These are phyloP conservation scores for Brienomyrus longianalis DNA, from an alignment of 2,113 vertebrate genomes.

Conservation along the genomic window DNA sequence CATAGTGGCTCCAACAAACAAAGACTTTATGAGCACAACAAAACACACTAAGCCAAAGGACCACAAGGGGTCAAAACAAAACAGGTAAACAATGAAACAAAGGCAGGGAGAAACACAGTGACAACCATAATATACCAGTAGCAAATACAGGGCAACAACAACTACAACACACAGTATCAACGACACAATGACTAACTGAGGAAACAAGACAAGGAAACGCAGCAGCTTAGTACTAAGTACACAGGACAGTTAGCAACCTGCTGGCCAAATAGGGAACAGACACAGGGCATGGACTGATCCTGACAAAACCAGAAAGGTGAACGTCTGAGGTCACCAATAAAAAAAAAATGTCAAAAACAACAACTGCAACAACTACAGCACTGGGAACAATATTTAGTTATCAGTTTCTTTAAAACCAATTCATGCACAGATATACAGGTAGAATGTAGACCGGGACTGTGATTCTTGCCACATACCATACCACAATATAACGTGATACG, in stretches of 20 bases:
- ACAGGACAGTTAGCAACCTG: too few relatives aligned
- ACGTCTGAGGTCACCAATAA: neutral
- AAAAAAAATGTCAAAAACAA: neutral
- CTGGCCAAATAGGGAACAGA: too few relatives aligned
- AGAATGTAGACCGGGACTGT: neutral
- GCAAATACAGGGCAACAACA: neutral
- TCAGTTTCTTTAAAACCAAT: too few relatives aligned
- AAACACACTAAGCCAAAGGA: neutral
- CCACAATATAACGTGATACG: neutral
- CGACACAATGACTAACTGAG: neutral
- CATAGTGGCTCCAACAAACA: neutral
- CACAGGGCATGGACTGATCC: too few relatives aligned
- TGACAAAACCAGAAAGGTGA: neutral
- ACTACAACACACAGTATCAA: neutral
- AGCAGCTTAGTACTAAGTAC: too few relatives aligned
- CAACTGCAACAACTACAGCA: neutral
- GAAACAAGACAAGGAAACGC: neutral
- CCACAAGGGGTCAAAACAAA: neutral
- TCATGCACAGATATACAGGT: too few relatives aligned
- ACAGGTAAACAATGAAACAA: neutral
- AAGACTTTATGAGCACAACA: neutral
- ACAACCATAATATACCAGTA: neutral
- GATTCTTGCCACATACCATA: neutral
- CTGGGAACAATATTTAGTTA: too few relatives aligned
- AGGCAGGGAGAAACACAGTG: neutral